Base-by-base conservation (phyloP, 1,140 invertebrate species). In the Drosophila nigrodunni region DNA sequence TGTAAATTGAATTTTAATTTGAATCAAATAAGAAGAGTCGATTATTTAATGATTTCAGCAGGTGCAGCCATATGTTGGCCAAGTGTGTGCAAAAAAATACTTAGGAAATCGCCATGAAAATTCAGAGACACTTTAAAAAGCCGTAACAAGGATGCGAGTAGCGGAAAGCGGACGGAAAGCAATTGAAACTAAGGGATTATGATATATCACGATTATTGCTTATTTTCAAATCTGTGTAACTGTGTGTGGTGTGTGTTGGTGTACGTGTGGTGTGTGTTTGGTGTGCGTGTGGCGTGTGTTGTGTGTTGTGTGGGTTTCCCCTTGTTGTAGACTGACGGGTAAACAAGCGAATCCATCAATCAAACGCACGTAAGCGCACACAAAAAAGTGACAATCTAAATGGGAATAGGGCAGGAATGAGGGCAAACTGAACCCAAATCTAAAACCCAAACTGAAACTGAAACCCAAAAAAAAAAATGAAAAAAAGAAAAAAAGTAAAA, bases 291-390 rank as follows among this genome's bases (percentile, higher is more conserved):
- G 25, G 58, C 13, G 37, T 41, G 52, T 35, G 37, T 21, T 55
- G 72, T 18, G 47, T 47, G 18, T 52, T 62, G 75, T 52, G 41
- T 67, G 44, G 62, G 41, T 46, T 64, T 50, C 54, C 37, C 62
- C 82, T 70, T 86, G 82, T 86, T 76, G 76, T 75, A 70, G 83
- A 54, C 67, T 79, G 80, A 83, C 69, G 80, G 80, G 83, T 72
- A 87, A 87, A 87, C 80, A 88, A 80, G 83, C 72, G 77, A 88
- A 87, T 88, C 77, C 83, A 87, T 87, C 83, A 87, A 87, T 87
- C 82, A 87, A 79, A 67, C 78, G 78, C 80, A 82, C 80, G 71
- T 78, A 82, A 82, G 66, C 75, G 70, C 79, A 77, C 82, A 79
- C 80, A 88, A 88, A 88, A 88, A 88, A 85, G 80, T 85, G 80